Conservation (phyloP, 1,140 invertebrate genomes). For the Pseudomyrmex dendroicus region DNA sequence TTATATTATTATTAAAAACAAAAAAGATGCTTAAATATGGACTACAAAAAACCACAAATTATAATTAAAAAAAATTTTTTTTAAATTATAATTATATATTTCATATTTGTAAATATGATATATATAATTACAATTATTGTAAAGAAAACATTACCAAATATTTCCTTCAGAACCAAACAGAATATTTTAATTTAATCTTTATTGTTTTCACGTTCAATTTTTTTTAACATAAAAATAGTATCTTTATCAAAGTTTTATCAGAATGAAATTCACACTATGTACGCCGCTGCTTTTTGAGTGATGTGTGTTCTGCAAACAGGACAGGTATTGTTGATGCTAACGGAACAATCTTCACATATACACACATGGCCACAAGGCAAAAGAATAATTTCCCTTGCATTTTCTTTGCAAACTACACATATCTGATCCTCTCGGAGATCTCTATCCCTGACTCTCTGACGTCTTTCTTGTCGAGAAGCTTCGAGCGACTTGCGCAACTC, state of each 20-base stretch:
- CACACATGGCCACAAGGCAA: conserved; percentile 94
- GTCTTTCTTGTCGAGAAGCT: conserved; percentile 87
- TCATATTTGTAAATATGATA: neutral
- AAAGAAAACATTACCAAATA: neutral
- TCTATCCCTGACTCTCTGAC: conserved; percentile 87
- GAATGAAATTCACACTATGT: conserved; percentile 84
- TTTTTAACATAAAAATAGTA: neutral
- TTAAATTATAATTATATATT: neutral
- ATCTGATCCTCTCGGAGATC: conserved; percentile 88
- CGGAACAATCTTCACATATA: conserved; percentile 92
- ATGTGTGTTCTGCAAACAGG: conserved; percentile 90
- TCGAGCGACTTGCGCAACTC: conserved; percentile 87
- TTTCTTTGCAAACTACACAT: conserved; percentile 91
- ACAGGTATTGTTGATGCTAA: conserved; percentile 88
- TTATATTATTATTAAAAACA: too few species aligned
- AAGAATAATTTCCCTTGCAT: conserved; percentile 92
- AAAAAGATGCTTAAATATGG: neutral
- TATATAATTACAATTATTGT: neutral
- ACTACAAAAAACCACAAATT: neutral
- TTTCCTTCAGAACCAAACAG: neutral
- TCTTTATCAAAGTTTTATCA: conserved; percentile 2
- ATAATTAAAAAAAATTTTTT: too few species aligned
- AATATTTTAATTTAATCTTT: conserved; percentile 2
- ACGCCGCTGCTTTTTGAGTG: conserved; percentile 88
- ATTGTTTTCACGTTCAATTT: neutral